Evolutionary conservation across 2,113 vertebrate genomes (phyloP).

Genomic region (Athene cunicularia): DNA sequence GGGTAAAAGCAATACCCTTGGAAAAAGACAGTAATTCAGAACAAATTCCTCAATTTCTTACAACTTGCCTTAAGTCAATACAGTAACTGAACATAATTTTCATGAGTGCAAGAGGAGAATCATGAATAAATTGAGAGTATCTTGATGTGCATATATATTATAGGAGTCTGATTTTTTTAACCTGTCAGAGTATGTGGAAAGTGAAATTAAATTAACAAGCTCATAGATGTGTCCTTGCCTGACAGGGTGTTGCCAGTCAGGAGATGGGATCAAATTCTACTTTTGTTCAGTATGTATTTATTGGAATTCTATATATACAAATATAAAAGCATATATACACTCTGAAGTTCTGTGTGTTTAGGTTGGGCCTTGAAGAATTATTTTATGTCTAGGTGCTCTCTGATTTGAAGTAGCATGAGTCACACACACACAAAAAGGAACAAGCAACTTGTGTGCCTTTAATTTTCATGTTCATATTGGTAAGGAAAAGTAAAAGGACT

Average conservation of each 20-base stretch:
- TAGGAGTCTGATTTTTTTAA: not conserved
- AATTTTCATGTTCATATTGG: not conserved
- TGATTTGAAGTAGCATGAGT: not conserved
- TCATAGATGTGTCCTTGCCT: not conserved
- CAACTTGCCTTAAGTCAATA: not conserved
- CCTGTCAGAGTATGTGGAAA: not conserved
- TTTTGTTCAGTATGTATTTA: not conserved
- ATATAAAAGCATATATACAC: not conserved
- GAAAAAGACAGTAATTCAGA: not conserved
- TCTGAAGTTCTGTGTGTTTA: not conserved
- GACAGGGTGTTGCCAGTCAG: not conserved
- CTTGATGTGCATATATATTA: not conserved
- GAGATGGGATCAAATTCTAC: not conserved
- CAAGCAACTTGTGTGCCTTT: not conserved
- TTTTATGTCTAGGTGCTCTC: not conserved
- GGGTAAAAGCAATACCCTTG: not conserved
- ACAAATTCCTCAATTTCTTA: not conserved
- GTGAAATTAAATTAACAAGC: not conserved
- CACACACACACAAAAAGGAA: not conserved
- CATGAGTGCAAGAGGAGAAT: not conserved
- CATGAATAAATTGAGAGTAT: not conserved
- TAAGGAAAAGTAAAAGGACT: not conserved
- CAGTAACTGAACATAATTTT: not conserved
- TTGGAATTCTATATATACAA: not conserved
- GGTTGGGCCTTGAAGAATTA: not conserved